A percentile compares a stretch with the other conserved stretches of the same genome.
phyloP scores from a whole-genome alignment of 2,888 invertebrate genomes.

The Diplazon laetatorius region DNA sequence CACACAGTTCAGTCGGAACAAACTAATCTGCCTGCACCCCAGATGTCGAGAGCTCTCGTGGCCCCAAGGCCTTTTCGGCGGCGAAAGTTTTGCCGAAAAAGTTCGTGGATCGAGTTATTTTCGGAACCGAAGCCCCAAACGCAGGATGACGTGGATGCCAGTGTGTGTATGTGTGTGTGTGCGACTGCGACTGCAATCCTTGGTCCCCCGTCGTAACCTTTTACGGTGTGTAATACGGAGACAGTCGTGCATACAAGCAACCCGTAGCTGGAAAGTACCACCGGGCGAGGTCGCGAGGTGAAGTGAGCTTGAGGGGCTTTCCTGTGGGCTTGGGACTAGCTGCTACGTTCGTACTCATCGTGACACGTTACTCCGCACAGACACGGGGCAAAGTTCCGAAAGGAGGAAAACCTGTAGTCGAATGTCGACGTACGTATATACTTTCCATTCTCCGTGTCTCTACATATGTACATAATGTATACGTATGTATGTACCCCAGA shows the following conservation, averaged over 20 bases:
- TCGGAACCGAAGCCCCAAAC: slow-evolving; percentile 19
- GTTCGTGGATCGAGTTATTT: slow-evolving; percentile 33
- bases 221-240: slow-evolving; percentile 16
- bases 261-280: slow-evolving; percentile 43
- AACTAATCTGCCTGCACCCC: slow-evolving; percentile 2
- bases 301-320: slow-evolving; percentile 60
- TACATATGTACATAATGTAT: slow-evolving; percentile 11
- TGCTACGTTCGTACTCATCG: slow-evolving; percentile 14
- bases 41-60: slow-evolving; percentile 16
- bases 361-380: slow-evolving; percentile 31
- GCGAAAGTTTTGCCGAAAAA: slow-evolving; percentile 23
- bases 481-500: slow-evolving; percentile 10
- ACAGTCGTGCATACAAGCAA: slow-evolving; percentile 46
- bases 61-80: slow-evolving; percentile 11
- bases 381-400: slow-evolving; percentile 49
- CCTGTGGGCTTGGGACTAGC: slow-evolving; percentile 26
- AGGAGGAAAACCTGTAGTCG: slow-evolving; percentile 54
- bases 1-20: background rate
- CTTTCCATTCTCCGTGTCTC: slow-evolving; percentile 6
- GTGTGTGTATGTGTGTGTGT: too few species aligned
- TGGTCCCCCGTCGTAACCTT: slow-evolving; percentile 20
- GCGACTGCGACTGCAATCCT: slow-evolving; percentile 21
- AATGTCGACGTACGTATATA: slow-evolving; percentile 27
- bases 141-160: slow-evolving; percentile 17
- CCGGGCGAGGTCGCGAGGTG: slow-evolving; percentile 44